Percentiles rank a stretch among this genome's conserved stretches.
phyloP scores from a whole-genome alignment of 2,113 vertebrate species.

The Panurus biarmicus region DNA sequence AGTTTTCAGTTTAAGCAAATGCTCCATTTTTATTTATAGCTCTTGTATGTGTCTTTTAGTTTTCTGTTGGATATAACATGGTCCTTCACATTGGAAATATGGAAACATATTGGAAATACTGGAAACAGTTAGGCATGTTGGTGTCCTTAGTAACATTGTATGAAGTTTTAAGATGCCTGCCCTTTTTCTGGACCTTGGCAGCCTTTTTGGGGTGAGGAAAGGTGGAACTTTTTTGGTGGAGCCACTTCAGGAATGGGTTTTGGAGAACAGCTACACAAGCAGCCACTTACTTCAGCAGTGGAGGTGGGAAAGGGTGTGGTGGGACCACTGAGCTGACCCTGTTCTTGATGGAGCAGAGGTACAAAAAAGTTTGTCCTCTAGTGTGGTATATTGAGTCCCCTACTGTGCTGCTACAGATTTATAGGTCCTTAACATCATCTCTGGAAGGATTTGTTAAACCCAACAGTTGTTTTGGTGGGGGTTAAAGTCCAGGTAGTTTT shows the following conservation, averaged over 20 bases:
- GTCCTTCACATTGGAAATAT: not conserved
- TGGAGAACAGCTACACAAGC: not conserved
- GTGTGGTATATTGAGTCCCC: not conserved
- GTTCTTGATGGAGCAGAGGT: accelerated
- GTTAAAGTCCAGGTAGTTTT: not conserved
- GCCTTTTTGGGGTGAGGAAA: not conserved
- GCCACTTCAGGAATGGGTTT: not conserved
- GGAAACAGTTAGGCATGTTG: not conserved
- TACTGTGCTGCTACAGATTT: accelerated
- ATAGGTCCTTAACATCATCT: not conserved
- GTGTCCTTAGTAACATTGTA: not conserved
- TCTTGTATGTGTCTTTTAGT: not conserved
- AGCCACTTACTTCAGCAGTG: accelerated
- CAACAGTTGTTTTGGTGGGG: not conserved
- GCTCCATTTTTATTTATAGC: not conserved
- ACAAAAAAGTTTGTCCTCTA: not conserved
- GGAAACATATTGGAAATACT: too few species aligned
- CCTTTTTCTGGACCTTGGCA: not conserved
- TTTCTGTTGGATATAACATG: not conserved
- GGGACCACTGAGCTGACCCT: not conserved
- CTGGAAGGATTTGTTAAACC: not conserved
- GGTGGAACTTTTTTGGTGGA: not conserved
- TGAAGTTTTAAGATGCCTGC: not conserved
- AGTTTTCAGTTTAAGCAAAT: not conserved
- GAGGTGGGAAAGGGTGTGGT: not conserved